Base-by-base conservation (phyloP, 2,888 invertebrate species). In the Stenolophus ochropezus region DNA sequence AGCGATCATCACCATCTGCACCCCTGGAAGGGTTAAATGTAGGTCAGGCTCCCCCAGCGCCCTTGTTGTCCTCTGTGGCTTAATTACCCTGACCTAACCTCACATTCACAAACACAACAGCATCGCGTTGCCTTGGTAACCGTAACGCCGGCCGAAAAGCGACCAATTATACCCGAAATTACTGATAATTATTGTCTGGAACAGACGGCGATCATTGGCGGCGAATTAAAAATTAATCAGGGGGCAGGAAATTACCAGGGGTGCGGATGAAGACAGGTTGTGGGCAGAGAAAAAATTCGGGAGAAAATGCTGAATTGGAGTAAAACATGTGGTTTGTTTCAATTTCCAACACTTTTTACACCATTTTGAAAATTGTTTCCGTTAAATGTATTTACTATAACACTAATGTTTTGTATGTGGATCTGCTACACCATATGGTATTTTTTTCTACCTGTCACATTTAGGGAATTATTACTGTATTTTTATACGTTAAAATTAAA, bases 181-280 rank as follows among this genome's bases (percentile, higher is more conserved):
- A 76, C 42, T 58, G 58, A 58, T 76, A 58, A 58, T 58, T 76
- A 76, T 56, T 65, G 71, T 69, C 65, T 33, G 27, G 65, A 69
- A 69, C 87, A 87, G 87, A 85, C 87, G 86, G 87, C 85, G 86
- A 85, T 69, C 65, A 69, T 86, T 87, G 86, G 84, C 84, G 85
- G 84, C 27, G 85, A 85, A 88, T 88, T 87, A 88, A 88, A 88
- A 87, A 87, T 88, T 88, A 87, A 88, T 88, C 87, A 87, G 85
- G 85, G 84, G 69, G 58, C 8, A 33, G 51, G 53, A 69, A 69
- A 69, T 69, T 69, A 69, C 16, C 21, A 69, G 65, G 65, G 65
- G 65, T 69, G 65, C 4, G 8, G 65, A 69, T 42, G 33, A 42
- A 51, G 51, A 51, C 51, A 16, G 14, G 18, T 51, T 51, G 51